Base-by-base conservation (phyloP, 2,888 invertebrate genomes). In the Caenorhabditis zanzibari region DNA sequence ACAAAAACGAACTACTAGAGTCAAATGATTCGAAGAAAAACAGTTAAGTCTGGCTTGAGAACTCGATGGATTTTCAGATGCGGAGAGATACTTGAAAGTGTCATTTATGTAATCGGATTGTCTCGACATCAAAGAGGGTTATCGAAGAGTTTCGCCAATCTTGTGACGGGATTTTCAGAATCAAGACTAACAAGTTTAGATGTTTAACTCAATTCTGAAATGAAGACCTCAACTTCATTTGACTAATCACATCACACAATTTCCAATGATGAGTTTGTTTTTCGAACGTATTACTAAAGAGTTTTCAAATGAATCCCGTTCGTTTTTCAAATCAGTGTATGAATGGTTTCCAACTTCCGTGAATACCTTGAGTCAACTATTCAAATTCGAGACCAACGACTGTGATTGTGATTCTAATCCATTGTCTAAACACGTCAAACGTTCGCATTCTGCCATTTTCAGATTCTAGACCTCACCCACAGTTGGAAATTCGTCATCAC, bases 391-490 rank as follows among this genome's bases (percentile, higher is more conserved):
- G 26, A 74, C n/a, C 64, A 44, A 54, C 52, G 66, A 52, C 38
- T 68, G 35, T 41, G 24, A 54, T 14, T 54, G 58, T 49, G 69
- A 69, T 52, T 76, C 59, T 76, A 69, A 69, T 76, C 76, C 76
- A 76, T 68, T 75, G 66, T 76, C 58, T 66, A 63, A 47, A 68
- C 47, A 59, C 68, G 61, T 68, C 68, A 68, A 49, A 66, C 52
- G 66, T 52, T 66, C 59, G 38, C 72, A 47, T 66, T 32, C 59
- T 61, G 26, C 9, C 32, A 47, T 44, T 58, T 58, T 26, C 64
- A 47, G 47, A 28, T 28, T 47, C 47, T 4, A 16, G 54, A 56
- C 64, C 38, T 32, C 38, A n/a, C 38, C 32, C 16, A 47, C 28
- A 35, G 26, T 5, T 4, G 24, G 26, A 56, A 52, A 59, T 68